A percentile compares a stretch with the other conserved stretches of the same genome.
phyloP scores from a whole-genome alignment of 2,113 vertebrate genomes.

The Hemiscyllium ocellatum region DNA sequence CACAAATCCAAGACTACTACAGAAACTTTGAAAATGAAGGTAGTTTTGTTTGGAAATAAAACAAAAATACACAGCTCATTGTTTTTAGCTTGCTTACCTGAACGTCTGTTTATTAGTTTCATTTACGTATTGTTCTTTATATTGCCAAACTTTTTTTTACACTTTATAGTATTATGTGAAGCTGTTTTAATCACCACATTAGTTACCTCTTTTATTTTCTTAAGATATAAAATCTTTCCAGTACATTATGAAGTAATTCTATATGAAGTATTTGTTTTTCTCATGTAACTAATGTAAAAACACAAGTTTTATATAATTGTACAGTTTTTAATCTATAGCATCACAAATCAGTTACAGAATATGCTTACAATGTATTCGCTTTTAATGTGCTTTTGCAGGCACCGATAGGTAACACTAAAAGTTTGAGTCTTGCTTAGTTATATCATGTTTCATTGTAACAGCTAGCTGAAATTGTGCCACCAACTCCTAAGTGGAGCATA shows the following conservation, averaged over 20 bases:
- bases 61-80: background rate
- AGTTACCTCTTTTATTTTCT: slow-evolving; percentile 66
- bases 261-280: slow-evolving; percentile 88
- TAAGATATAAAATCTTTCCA: slow-evolving; percentile 71
- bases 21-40: slow-evolving; percentile 5
- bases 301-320: slow-evolving; percentile 98
- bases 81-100: slow-evolving; percentile 48
- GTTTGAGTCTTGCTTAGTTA: slow-evolving; percentile 48
- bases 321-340: slow-evolving; percentile 71
- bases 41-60: slow-evolving; percentile 35
- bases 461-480: slow-evolving; percentile 46
- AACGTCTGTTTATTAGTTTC: slow-evolving; percentile 50
- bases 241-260: slow-evolving; percentile 85
- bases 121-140: slow-evolving; percentile 54
- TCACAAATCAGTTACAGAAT: slow-evolving; percentile 57
- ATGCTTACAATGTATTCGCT: slow-evolving; percentile 53
- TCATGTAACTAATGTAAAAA: slow-evolving; percentile 99
- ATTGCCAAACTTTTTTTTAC: slow-evolving; percentile 58
- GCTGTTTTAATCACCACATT: slow-evolving; percentile 74
- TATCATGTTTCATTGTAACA: slow-evolving; percentile 43
- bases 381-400: slow-evolving; percentile 52
- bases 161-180: slow-evolving; percentile 74
- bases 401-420: slow-evolving; percentile 43
- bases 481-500: slow-evolving; percentile 41
- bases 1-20: slow-evolving; percentile 43